phyloP scores from a whole-genome alignment of 2,888 invertebrate species.

The Apeira syringaria region DNA sequence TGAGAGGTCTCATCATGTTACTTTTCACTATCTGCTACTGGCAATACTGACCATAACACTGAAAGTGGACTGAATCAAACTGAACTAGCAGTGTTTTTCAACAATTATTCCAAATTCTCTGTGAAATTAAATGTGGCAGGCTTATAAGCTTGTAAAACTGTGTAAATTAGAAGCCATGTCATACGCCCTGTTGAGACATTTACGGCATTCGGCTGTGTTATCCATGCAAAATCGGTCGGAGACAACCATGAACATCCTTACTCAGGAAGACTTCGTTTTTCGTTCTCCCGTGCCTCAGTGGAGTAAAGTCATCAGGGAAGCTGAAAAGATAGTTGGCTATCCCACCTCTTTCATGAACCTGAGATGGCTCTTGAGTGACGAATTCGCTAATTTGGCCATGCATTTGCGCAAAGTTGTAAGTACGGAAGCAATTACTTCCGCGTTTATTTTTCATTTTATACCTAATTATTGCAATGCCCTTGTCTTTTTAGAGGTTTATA shows the following conservation, averaged over 20 bases:
- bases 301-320: constrained; percentile 76
- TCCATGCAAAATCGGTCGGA: constrained; percentile 64
- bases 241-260: constrained; percentile 68
- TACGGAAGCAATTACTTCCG: constrained; percentile 28
- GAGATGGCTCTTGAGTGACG: constrained; percentile 85
- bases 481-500: neutral
- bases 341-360: constrained; percentile 85
- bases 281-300: constrained; percentile 65
- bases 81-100: constrained; percentile 38
- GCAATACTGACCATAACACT: no score
- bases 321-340: constrained; percentile 80
- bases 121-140: constrained; percentile 44
- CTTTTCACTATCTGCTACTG: no score
- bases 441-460: constrained; percentile 8
- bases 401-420: constrained; percentile 80
- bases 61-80: no score
- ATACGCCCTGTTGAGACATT: constrained; percentile 65
- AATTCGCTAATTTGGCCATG: constrained; percentile 84
- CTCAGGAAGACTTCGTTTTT: constrained; percentile 72
- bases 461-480: neutral
- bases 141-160: constrained; percentile 23
- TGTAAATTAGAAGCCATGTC: constrained; percentile 55
- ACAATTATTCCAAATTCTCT: constrained; percentile 6
- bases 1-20: no score
- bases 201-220: constrained; percentile 61